Percentiles rank a stretch among this genome's conserved stretches.
phyloP scores from a whole-genome alignment of 2,113 vertebrate species.

The Pseudopodoces humilis region DNA sequence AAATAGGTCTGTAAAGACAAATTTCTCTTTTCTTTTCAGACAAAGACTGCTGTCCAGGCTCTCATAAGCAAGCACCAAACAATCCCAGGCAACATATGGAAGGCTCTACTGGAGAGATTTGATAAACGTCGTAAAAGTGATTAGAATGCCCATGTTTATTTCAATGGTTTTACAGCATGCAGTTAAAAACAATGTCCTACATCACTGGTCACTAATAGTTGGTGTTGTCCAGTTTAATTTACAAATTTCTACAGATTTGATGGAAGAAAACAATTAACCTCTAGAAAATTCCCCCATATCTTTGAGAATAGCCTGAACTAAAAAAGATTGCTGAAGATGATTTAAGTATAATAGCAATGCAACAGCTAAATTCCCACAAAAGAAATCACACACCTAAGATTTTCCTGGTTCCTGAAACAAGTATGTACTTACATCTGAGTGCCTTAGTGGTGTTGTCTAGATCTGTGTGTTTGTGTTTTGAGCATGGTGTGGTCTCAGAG shows the following conservation, averaged over 20 bases:
- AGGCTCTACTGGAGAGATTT: constrained; percentile 82
- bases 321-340: not conserved
- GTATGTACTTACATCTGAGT: rapidly evolving
- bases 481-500: not conserved
- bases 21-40: constrained; percentile 70
- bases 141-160: constrained; percentile 29
- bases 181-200: not conserved
- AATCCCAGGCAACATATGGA: constrained; percentile 84
- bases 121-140: constrained; percentile 70
- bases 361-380: not conserved
- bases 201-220: not conserved
- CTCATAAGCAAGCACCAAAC: constrained; percentile 85
- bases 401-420: not conserved
- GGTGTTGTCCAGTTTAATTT: not conserved
- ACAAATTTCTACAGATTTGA: not conserved
- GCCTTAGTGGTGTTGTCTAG: not conserved
- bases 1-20: not conserved
- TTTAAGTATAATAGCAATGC: not conserved
- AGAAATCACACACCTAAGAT: not conserved
- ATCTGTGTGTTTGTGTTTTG: not conserved
- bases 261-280: not conserved
- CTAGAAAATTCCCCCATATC: not conserved
- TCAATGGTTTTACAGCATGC: not conserved
- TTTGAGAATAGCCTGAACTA: not conserved
- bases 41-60: constrained; percentile 80